Conservation (phyloP, 2,113 vertebrate genomes). For the Notothenia coriiceps region DNA sequence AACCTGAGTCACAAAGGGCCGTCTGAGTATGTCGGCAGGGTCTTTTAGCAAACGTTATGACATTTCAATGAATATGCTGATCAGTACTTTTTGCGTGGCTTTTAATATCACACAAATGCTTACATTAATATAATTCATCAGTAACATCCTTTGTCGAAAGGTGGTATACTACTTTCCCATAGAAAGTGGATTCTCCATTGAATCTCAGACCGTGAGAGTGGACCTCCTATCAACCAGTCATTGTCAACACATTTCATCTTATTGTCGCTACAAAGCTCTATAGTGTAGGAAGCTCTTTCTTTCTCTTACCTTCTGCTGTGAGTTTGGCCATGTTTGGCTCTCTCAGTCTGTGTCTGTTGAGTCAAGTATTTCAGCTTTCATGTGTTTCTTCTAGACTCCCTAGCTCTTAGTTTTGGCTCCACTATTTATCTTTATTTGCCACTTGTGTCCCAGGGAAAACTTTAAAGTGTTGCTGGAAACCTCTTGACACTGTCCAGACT, state of each 20-base stretch:
- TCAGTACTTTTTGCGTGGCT: not conserved
- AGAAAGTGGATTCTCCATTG: not conserved
- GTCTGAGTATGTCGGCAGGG: not conserved
- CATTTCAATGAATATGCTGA: not conserved
- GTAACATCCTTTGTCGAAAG: not conserved
- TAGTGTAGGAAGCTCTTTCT: not conserved
- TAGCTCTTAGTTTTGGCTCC: constrained; percentile 13
- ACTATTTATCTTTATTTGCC: constrained; percentile 8
- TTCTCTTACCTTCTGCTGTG: constrained; percentile 81
- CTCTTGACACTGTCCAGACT: not conserved
- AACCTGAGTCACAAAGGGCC: constrained; percentile 18
- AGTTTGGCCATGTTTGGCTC: constrained; percentile 70
- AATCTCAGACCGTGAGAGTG: not conserved
- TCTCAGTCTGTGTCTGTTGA: constrained; percentile 54
- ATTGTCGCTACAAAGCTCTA: not conserved
- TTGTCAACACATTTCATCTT: constrained; percentile 11
- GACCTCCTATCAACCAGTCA: not conserved
- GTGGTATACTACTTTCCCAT: not conserved
- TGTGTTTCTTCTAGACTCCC: constrained; percentile 20
- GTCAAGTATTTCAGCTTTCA: constrained; percentile 47
- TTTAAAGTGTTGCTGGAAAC: constrained; percentile 19
- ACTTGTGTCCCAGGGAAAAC: not conserved
- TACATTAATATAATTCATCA: not conserved
- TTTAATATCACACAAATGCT: not conserved
- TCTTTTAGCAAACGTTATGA: not conserved